phyloP scores from a whole-genome alignment of 1,140 invertebrate species.

The Drosophila gunungcola region DNA sequence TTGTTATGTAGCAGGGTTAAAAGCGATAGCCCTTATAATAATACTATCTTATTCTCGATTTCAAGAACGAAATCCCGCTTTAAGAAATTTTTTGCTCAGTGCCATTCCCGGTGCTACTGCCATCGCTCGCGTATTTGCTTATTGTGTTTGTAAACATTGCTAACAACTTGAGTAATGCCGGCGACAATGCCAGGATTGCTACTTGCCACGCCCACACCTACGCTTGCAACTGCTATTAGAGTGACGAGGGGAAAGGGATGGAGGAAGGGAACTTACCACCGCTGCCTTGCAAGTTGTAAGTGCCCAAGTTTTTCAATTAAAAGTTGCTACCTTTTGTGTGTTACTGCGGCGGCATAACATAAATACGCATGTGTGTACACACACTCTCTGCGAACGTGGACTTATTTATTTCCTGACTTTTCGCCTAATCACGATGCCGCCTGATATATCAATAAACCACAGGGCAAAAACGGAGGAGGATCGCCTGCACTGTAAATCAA shows the following conservation, averaged over 20 bases:
- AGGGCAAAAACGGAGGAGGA: conserved; percentile 35
- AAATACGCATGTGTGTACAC: conserved; percentile 73
- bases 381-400: conserved; percentile 13
- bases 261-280: conserved; percentile 5
- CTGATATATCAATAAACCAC: conserved; percentile 75
- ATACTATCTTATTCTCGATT: too few species aligned
- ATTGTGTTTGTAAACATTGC: conserved; percentile 83
- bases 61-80: rapidly evolving
- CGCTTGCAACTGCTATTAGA: conserved; percentile 64
- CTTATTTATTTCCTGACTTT: conserved; percentile 48
- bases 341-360: conserved; percentile 74
- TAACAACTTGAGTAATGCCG: conserved; percentile 83
- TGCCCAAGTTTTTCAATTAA: conserved; percentile 83
- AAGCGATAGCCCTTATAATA: too few species aligned
- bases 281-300: conserved; percentile 74
- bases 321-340: conserved; percentile 82
- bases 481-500: conserved; percentile 55
- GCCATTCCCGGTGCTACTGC: conserved; percentile 13
- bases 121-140: conserved; percentile 69
- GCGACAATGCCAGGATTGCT: conserved; percentile 69
- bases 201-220: conserved; percentile 37
- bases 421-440: conserved; percentile 53
- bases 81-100: background rate
- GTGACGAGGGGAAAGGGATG: background rate
- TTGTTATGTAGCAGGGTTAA: too few species aligned